phyloP scores from a whole-genome alignment of 2,888 invertebrate genomes.

The Tipula vernalis region DNA sequence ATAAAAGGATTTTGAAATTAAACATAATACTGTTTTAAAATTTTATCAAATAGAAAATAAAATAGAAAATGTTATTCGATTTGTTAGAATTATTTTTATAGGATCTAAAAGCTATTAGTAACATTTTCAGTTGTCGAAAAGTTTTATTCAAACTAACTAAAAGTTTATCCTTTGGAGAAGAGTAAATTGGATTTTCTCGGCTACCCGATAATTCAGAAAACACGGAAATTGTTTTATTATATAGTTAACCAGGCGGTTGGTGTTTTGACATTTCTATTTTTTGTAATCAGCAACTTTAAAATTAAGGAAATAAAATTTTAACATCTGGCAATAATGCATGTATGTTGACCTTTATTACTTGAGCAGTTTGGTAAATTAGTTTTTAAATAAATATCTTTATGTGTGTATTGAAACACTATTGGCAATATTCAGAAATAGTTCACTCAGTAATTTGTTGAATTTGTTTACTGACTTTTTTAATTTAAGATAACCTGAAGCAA shows the following conservation, averaged over 20 bases:
- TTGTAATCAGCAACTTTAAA: not conserved
- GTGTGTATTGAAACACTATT: no score
- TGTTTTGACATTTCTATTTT: not conserved
- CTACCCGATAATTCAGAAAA: not conserved
- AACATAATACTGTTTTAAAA: not conserved
- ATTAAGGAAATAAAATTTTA: not conserved
- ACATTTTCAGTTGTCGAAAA: not conserved
- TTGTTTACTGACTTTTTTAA: no score
- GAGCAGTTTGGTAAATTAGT: no score
- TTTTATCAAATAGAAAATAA: not conserved
- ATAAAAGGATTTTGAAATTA: not conserved
- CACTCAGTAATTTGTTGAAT: no score
- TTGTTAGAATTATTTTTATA: not conserved
- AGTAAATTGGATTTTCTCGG: not conserved
- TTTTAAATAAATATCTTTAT: no score
- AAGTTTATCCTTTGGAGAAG: not conserved
- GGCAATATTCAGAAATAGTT: no score
- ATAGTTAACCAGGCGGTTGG: not conserved
- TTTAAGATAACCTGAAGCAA: no score
- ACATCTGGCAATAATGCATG: no score
- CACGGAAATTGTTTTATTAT: not conserved
- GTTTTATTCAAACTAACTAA: not conserved
- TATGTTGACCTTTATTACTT: no score
- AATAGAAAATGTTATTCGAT: not conserved
- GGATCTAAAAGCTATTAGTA: not conserved